These are phyloP conservation scores for Agriotes lineatus DNA, from an alignment of 2,888 invertebrate species.

Conservation along the genomic window DNA sequence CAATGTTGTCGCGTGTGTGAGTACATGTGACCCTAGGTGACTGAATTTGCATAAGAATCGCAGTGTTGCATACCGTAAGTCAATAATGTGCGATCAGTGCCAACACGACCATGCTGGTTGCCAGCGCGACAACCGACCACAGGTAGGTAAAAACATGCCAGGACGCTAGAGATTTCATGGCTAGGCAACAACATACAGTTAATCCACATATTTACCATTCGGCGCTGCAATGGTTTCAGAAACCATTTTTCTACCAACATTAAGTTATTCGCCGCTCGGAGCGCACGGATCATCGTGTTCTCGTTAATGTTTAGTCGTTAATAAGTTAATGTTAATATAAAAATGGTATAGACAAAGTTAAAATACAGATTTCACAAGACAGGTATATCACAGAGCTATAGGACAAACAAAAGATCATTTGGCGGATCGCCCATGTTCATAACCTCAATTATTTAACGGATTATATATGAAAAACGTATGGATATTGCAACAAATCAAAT, in stretches of 20 bases:
- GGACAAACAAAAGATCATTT: too few species aligned
- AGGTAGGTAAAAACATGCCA: constrained; percentile 66
- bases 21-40: neutral
- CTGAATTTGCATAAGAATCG: constrained; percentile 39
- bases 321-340: constrained; percentile 55
- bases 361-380: too few species aligned
- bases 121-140: constrained; percentile 66
- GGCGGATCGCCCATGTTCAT: too few species aligned
- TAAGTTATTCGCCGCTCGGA: constrained; percentile 50
- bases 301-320: constrained; percentile 37
- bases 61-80: constrained; percentile 61
- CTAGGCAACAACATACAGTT: constrained; percentile 59
- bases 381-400: constrained; percentile 13
- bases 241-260: constrained; percentile 60
- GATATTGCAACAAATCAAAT: too few species aligned
- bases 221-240: constrained; percentile 31
- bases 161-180: constrained; percentile 60
- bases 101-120: constrained; percentile 67
- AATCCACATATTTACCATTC: constrained; percentile 47
- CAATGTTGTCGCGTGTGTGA: constrained; percentile 1
- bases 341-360: constrained; percentile 41
- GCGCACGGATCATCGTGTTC: constrained; percentile 15
- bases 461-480: too few species aligned
- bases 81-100: constrained; percentile 66
- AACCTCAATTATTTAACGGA: too few species aligned